Conservation (phyloP, 2,888 invertebrate species). For the Ophion obscuratus region DNA sequence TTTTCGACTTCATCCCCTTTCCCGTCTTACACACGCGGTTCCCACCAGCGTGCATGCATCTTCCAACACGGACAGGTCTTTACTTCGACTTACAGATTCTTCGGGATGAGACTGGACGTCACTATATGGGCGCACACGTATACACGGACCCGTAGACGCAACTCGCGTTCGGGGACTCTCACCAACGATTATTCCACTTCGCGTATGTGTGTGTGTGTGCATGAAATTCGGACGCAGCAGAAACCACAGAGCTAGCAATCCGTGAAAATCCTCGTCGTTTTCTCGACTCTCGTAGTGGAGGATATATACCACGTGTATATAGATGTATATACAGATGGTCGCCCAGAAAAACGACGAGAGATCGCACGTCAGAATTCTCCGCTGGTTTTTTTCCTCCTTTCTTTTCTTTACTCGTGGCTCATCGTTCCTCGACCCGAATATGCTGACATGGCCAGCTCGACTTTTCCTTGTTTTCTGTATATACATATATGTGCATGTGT, state of each 20-base stretch:
- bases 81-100: conserved; percentile 41
- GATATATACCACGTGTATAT: background rate
- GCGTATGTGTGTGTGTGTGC: conserved; percentile 9
- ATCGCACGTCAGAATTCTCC: conserved; percentile 41
- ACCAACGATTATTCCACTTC: conserved; percentile 3
- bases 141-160: background rate
- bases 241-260: conserved; percentile 53
- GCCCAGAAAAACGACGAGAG: conserved; percentile 45
- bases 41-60: background rate
- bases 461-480: conserved; percentile 51
- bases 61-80: background rate
- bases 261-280: conserved; percentile 56
- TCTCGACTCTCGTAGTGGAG: conserved; percentile 29
- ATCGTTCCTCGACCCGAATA: conserved; percentile 66
- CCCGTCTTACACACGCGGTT: background rate
- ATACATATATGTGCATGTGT: conserved; percentile 8
- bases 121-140: conserved; percentile 10
- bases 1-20: conserved; percentile 26
- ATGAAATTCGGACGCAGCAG: conserved; percentile 18
- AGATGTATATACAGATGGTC: background rate
- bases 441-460: conserved; percentile 71
- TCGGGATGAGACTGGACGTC: background rate
- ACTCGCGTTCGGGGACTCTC: background rate
- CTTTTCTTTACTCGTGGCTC: too few relatives aligned
- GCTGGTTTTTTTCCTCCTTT: too few relatives aligned